Evolutionary conservation across 2,113 vertebrate genomes (phyloP).

Genomic region (Oceanites oceanicus): DNA sequence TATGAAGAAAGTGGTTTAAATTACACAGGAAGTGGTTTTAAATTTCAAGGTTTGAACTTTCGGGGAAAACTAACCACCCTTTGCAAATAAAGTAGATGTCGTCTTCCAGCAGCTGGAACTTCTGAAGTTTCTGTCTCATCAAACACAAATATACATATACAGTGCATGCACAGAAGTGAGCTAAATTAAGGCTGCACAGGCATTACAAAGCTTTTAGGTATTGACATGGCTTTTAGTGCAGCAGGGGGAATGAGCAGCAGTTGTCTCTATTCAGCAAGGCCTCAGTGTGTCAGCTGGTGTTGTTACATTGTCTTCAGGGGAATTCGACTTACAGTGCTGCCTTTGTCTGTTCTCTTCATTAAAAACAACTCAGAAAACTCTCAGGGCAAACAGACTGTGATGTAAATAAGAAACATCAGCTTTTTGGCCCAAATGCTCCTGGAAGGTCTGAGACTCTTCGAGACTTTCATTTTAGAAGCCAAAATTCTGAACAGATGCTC

Average conservation of each 20-base stretch:
- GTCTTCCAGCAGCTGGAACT: neutral
- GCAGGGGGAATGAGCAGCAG: neutral
- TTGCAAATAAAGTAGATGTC: neutral
- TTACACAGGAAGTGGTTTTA: too few species aligned
- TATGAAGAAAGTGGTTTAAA: neutral
- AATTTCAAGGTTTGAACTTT: neutral
- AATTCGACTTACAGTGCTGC: slow-evolving; percentile 25
- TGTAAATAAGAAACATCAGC: neutral
- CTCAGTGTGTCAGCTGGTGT: neutral
- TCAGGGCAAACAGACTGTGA: neutral
- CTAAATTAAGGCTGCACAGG: neutral
- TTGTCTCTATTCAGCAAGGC: neutral
- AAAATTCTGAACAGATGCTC: neutral
- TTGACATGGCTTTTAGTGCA: neutral
- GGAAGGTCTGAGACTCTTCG: neutral
- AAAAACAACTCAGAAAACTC: neutral
- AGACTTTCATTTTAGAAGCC: neutral
- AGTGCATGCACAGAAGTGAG: neutral
- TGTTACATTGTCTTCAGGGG: slow-evolving; percentile 41
- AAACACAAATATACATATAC: neutral
- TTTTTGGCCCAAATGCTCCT: neutral
- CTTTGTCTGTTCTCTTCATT: slow-evolving; percentile 47
- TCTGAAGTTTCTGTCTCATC: neutral
- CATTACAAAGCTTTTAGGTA: neutral
- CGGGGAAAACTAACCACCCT: neutral